These are phyloP conservation scores for Lydus trimaculatus DNA, from an alignment of 2,888 invertebrate genomes.

Conservation along the genomic window DNA sequence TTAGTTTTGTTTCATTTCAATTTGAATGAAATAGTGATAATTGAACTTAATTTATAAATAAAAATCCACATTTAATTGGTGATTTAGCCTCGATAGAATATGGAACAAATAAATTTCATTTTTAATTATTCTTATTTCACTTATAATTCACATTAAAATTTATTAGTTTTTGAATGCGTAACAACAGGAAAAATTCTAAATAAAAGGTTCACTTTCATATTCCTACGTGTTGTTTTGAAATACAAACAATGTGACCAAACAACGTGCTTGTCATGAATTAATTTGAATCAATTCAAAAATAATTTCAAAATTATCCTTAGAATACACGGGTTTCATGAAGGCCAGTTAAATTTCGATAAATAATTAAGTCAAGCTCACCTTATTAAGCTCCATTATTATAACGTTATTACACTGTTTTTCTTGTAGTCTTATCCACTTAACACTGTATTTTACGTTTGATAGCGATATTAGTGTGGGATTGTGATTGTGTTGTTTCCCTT, in stretches of 20 bases:
- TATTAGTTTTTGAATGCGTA: neutral
- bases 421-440: too few species aligned
- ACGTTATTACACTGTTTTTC: neutral
- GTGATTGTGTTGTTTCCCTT: constrained; percentile 17
- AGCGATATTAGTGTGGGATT: neutral
- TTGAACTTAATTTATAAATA: too few species aligned
- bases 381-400: constrained; percentile 22
- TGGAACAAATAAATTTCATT: neutral
- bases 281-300: too few species aligned
- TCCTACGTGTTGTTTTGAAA: neutral
- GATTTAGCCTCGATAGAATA: neutral
- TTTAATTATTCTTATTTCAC: too few species aligned
- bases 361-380: constrained; percentile 14
- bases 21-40: too few species aligned
- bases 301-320: too few species aligned
- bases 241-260: too few species aligned
- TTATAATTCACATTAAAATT: neutral
- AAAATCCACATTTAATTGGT: too few species aligned
- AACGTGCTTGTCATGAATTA: neutral
- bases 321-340: neutral
- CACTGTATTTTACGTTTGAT: too few species aligned
- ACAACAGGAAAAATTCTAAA: neutral
- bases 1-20: too few species aligned
- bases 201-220: neutral
- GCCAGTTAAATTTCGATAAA: too few species aligned